Percentiles rank a stretch among this genome's conserved stretches.
Evolutionary conservation across 2,797 vertebrate genomes (phyloP).

Genomic region (Mycteria americana): DNA sequence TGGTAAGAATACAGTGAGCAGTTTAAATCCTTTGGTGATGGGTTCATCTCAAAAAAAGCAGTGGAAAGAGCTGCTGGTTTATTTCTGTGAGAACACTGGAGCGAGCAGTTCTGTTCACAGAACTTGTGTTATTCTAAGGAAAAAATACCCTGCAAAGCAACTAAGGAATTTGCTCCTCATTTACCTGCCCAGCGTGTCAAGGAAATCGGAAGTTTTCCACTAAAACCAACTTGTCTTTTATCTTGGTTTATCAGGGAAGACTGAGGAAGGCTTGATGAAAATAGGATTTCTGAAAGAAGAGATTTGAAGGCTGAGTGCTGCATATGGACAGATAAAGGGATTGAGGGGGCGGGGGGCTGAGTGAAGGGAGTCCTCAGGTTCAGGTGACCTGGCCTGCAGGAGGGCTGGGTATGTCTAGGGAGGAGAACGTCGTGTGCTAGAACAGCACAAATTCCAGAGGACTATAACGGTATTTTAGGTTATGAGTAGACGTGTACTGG

Average conservation of each 20-base stretch:
- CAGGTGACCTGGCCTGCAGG: neutral
- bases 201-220: neutral
- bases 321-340: neutral
- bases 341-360: neutral
- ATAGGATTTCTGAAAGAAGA: conserved; percentile 37
- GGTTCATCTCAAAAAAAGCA: neutral
- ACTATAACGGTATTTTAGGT: neutral
- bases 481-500: neutral
- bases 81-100: neutral
- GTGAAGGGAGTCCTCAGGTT: neutral
- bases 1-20: neutral
- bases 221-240: neutral
- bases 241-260: neutral
- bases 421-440: neutral
- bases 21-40: neutral
- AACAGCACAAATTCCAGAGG: neutral
- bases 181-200: neutral
- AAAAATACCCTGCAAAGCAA: neutral
- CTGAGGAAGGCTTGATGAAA: conserved; percentile 31
- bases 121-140: neutral
- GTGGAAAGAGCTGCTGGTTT: neutral
- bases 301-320: neutral
- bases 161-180: neutral
- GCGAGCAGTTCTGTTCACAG: neutral
- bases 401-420: accelerated